Evolutionary conservation across 2,113 vertebrate species (phyloP).

Genomic region (Cyphomyrus plagiostoma): DNA sequence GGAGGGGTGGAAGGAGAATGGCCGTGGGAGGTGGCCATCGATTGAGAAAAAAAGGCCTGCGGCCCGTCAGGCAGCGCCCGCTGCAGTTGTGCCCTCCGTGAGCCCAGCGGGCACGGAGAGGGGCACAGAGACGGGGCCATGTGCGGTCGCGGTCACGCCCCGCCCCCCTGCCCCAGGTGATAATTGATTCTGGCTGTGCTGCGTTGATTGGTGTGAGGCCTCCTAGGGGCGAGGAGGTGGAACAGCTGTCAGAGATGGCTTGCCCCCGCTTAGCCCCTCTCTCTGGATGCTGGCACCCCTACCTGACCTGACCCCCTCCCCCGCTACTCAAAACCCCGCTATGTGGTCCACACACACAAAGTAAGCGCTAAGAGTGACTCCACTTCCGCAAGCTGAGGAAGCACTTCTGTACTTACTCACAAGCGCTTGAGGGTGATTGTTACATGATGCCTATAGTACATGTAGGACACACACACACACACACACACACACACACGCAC

Average conservation of each 20-base stretch:
- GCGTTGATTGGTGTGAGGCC: constrained; percentile 74
- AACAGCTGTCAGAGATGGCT: constrained; percentile 49
- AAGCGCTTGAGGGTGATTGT: not conserved
- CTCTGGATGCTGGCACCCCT: constrained; percentile 5
- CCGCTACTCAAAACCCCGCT: not conserved
- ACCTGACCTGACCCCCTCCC: not conserved
- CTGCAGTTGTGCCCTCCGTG: constrained; percentile 11
- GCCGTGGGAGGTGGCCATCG: not conserved
- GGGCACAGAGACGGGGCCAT: constrained; percentile 38
- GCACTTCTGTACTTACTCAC: not conserved
- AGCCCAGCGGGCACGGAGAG: constrained; percentile 9
- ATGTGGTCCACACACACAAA: not conserved
- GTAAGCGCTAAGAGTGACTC: not conserved
- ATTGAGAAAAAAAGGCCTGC: not conserved
- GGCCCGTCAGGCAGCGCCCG: not conserved
- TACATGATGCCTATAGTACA: not conserved
- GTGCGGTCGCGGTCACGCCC: constrained; percentile 45
- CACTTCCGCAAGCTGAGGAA: not conserved
- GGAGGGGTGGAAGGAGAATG: not conserved
- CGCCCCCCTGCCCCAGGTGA: constrained; percentile 69
- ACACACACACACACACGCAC: not conserved
- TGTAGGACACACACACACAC: not conserved
- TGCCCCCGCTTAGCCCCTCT: constrained; percentile 26
- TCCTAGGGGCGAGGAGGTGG: constrained; percentile 60
- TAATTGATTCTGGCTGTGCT: constrained; percentile 72